A percentile compares a stretch with the other conserved stretches of the same genome.
These are phyloP conservation scores for Desmodus rotundus DNA, from an alignment of 2,113 vertebrate genomes.

Conservation along the genomic window DNA sequence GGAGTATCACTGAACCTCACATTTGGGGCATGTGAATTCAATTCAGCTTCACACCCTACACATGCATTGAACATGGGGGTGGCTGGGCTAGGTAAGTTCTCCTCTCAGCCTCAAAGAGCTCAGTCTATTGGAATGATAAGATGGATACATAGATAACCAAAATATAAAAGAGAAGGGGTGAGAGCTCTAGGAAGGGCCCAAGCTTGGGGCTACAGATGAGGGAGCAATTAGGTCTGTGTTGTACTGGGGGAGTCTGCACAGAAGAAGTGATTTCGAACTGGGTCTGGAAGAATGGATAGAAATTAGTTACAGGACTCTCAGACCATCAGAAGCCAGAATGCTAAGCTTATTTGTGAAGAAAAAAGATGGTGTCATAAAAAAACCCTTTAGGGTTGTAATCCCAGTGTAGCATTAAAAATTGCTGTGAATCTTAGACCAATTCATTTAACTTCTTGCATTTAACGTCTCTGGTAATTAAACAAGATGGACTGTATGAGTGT, in stretches of 20 bases:
- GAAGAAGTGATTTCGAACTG: not conserved
- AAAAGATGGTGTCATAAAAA: not conserved
- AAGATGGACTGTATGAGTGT: not conserved
- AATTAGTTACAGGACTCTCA: not conserved
- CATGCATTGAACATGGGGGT: too few relatives aligned
- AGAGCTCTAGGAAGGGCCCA: not conserved
- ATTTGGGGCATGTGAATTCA: not conserved
- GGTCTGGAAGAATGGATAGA: not conserved
- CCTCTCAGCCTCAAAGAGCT: not conserved
- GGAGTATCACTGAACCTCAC: not conserved
- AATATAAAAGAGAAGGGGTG: not conserved
- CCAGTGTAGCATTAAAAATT: not conserved
- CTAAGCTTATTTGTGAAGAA: not conserved
- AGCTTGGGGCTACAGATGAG: not conserved
- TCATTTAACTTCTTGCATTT: not conserved
- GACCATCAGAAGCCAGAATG: not conserved
- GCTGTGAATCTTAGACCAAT: not conserved
- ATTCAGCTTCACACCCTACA: not conserved
- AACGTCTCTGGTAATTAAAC: not conserved
- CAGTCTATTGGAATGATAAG: not conserved
- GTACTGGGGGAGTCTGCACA: not conserved
- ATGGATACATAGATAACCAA: not conserved
- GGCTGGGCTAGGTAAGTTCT: not conserved
- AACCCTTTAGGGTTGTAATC: not conserved
- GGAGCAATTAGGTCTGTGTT: not conserved